Evolutionary conservation across 37 sponge, comb jelly and placozoan species (phyloP), one percentile per base, ranked within the genome.

Genomic region (Bolinopsis microptera): DNA sequence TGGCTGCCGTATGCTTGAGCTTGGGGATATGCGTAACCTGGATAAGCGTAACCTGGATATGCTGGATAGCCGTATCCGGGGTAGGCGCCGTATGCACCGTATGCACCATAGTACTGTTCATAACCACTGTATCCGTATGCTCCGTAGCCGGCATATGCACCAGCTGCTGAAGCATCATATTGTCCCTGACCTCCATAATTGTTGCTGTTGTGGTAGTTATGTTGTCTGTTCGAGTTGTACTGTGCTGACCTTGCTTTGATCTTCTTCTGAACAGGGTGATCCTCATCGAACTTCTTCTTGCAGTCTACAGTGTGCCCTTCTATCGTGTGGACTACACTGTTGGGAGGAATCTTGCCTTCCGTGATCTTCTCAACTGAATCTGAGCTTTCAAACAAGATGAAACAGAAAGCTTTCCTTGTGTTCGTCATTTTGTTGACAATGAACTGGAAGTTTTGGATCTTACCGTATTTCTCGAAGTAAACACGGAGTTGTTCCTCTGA

Each of bases 221-320:
- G 27, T 40, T 39, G 41, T 41, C 90, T 39, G 31, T 39, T 86
- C 18, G 34, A n/a, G 90, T 41, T 86, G 61, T 86, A 86, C 61
- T 41, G 61, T 5, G 61, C 61, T 39, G 90, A 86, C 61, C 90
- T 39, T 1, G 90, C 90, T 41, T 86, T 86, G 16, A 86, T 86
- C 90, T 86, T 86, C 61, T 34, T 86, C 61, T 86, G 90, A 24
- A 86, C 90, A 24, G 90, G 90, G 35, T 86, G 90, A 86, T 86
- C 90, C 39, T 86, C 90, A 3, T 86, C 90, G 35, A 86, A 86
- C 90, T 86, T 86, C 61, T 86, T 86, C 48, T 86, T 86, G 90
- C 90, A 86, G 61, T 86, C 90, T 28, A 86, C 90, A 9, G 90
- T 86, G 61, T 86, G 90, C 27, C 90, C 90, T n/a, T 86, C 90